These are phyloP conservation scores for Drosophila sturtevanti DNA, from an alignment of 1,140 invertebrate genomes.

Conservation along the genomic window DNA sequence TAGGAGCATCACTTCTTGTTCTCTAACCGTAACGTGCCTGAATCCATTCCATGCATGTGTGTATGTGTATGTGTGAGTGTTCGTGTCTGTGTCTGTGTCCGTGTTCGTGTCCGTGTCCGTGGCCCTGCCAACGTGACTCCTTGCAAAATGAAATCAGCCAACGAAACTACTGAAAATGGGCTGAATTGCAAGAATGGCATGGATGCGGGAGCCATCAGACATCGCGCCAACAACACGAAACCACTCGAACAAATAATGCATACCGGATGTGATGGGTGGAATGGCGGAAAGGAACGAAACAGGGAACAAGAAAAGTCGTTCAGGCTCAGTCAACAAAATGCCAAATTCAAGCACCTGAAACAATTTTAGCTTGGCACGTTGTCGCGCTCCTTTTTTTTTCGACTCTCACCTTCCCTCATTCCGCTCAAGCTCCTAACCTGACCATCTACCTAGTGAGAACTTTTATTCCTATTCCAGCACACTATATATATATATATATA, in stretches of 20 bases:
- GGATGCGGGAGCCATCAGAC: slow-evolving; percentile 7
- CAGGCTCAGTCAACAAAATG: slow-evolving; percentile 75
- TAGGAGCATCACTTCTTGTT: no score
- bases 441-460: not conserved
- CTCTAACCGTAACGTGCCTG: no score
- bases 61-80: not conserved
- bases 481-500: slow-evolving; percentile 1
- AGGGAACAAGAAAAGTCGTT: slow-evolving; percentile 67
- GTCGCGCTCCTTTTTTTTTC: slow-evolving; percentile 22
- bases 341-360: slow-evolving; percentile 78
- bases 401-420: not conserved
- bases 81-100: not conserved
- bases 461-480: slow-evolving; percentile 41
- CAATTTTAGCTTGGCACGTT: slow-evolving; percentile 72
- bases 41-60: no score
- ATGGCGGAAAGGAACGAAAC: not conserved
- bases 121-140: slow-evolving; percentile 37
- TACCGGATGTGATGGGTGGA: slow-evolving; percentile 31
- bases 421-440: slow-evolving; percentile 2
- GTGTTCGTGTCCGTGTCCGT: not conserved
- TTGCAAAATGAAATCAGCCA: slow-evolving; percentile 53
- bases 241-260: slow-evolving; percentile 72
- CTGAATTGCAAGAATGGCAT: not conserved
- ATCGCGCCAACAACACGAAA: slow-evolving; percentile 13
- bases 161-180: slow-evolving; percentile 35